Percentiles rank a stretch among this genome's conserved stretches.
Conservation (phyloP, 2,888 invertebrate genomes). For the Glyphotaelius pellucidus region DNA sequence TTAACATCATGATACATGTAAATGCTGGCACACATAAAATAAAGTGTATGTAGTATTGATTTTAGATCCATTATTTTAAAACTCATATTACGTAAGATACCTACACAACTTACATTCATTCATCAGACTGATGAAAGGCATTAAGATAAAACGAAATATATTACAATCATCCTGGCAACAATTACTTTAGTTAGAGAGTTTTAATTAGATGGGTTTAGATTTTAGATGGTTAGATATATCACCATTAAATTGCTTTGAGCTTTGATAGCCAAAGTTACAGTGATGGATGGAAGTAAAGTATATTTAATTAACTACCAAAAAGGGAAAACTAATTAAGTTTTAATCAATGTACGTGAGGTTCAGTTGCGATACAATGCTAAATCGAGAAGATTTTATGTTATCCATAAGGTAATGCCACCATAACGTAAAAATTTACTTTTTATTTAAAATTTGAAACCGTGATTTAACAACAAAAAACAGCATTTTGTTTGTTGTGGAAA, state of each 20-base stretch:
- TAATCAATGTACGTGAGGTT: background rate
- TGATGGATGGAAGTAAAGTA: background rate
- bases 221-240: background rate
- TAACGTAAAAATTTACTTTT: background rate
- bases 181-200: background rate
- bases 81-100: background rate
- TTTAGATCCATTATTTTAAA: too few species aligned
- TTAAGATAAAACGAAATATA: background rate
- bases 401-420: background rate
- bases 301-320: background rate
- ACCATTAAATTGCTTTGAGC: background rate
- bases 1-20: too few species aligned
- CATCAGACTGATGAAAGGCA: background rate
- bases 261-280: background rate
- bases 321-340: background rate
- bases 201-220: background rate
- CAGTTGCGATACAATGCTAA: background rate
- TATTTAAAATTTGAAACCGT: background rate
- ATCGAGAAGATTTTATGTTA: background rate
- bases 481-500: background rate
- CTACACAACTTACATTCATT: background rate
- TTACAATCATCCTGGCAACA: background rate
- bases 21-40: background rate
- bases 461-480: background rate
- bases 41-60: background rate